These are phyloP conservation scores for Conger conger DNA, from an alignment of 2,113 vertebrate genomes.

Conservation along the genomic window DNA sequence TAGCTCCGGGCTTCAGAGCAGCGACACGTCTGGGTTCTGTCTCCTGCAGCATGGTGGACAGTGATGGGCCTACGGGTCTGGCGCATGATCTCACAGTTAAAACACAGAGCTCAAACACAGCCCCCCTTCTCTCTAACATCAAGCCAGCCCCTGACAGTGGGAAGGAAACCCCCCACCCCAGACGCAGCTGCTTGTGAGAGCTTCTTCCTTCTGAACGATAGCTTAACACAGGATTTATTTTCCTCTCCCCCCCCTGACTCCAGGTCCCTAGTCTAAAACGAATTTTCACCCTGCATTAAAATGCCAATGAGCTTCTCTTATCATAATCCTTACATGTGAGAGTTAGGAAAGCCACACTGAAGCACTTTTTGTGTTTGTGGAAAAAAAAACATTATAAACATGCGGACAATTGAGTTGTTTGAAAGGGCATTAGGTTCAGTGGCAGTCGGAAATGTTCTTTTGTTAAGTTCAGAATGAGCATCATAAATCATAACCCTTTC, in stretches of 20 bases:
- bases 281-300: neutral
- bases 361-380: constrained; percentile 19
- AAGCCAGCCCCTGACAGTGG: neutral
- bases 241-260: neutral
- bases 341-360: constrained; percentile 4
- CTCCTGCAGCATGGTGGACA: constrained; percentile 38
- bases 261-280: neutral
- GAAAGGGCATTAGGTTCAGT: constrained; percentile 29
- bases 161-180: neutral
- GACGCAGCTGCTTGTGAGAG: neutral
- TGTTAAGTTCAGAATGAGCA: constrained; percentile 22
- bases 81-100: constrained; percentile 39
- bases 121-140: neutral
- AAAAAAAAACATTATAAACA: neutral
- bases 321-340: constrained; percentile 17
- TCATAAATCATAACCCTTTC: constrained; percentile 36
- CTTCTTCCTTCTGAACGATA: constrained; percentile 1
- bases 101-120: constrained; percentile 26
- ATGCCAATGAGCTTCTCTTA: constrained; percentile 9
- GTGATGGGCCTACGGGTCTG: constrained; percentile 34
- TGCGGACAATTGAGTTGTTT: constrained; percentile 13
- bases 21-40: constrained; percentile 50
- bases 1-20: constrained; percentile 41
- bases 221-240: neutral
- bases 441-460: constrained; percentile 25